Base-by-base conservation (phyloP, 2,888 invertebrate genomes). In the Nymphalis c-album region DNA sequence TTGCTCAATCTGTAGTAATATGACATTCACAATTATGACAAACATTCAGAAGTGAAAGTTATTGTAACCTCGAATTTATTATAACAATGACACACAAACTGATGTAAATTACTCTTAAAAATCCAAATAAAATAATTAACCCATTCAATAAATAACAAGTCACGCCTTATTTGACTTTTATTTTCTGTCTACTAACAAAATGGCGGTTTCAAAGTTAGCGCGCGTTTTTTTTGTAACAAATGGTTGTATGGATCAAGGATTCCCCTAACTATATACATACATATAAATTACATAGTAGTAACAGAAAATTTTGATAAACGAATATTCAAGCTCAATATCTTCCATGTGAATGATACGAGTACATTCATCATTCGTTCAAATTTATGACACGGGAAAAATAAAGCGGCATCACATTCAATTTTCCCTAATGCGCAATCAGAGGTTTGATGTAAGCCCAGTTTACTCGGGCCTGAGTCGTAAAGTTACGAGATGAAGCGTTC, bases 381-480 rank as follows among this genome's bases (percentile, higher is more conserved):
- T 69, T 69, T 67, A 69, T 67, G 64, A 60, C 60, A 63, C 48
- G 61, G 59, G 64, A 62, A 64, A 64, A 67, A 69, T 57, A 48
- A 63, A 50, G 53, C 10, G 26, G 67, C 69, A 68, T 68, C 70
- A 62, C 68, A 69, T 74, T 74, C 73, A 76, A 75, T 77, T 74
- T 73, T 70, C 67, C 71, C 63, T 73, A 72, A 75, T 70, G 68
- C 74, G 73, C 71, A 76, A 76, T 75, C 75, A 75, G 73, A 72
- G 74, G 68, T 70, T 73, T 18, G 18, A 31, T 74, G 67, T 53
- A 26, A 59, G 62, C 50, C 53, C 7, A 26, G 53, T 55, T 64
- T 55, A 57, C 64, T 60, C 62, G 48, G 60, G 67, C 58, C 63
- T 20, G 26, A 63, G 64, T 68, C 68, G 70, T 70, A 68, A 70